phyloP scores from a whole-genome alignment of 2,797 vertebrate genomes.

The Sebastes matsubarae region DNA sequence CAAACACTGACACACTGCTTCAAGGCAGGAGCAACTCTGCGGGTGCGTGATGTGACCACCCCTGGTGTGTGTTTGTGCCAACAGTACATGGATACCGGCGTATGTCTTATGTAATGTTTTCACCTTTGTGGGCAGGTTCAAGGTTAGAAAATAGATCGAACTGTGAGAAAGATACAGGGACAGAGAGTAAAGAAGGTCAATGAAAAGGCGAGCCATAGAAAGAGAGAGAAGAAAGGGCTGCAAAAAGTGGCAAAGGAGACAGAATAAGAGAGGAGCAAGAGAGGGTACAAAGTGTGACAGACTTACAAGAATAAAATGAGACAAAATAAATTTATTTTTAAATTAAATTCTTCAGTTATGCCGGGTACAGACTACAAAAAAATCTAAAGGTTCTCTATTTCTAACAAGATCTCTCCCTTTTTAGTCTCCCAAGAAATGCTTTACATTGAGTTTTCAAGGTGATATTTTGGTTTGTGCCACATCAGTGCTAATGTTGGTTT shows the following conservation, averaged over 20 bases:
- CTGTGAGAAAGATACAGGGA: background rate
- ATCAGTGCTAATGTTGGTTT: background rate
- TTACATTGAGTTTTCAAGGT: background rate
- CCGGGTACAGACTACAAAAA: no score
- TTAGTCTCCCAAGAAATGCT: background rate
- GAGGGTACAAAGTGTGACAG: background rate
- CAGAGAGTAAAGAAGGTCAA: background rate
- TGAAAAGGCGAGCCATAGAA: background rate
- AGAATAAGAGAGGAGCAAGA: background rate
- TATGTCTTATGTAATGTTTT: background rate
- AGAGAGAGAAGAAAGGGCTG: background rate
- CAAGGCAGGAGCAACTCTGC: background rate
- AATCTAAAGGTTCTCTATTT: background rate
- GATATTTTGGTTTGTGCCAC: background rate
- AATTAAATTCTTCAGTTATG: background rate
- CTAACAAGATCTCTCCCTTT: background rate
- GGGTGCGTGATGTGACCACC: background rate
- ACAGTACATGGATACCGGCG: background rate
- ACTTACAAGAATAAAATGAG: background rate
- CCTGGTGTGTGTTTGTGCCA: background rate
- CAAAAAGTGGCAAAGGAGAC: background rate
- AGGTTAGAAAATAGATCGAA: background rate
- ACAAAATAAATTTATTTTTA: background rate
- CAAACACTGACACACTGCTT: conserved; percentile 24
- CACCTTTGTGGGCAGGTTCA: background rate